Base-by-base conservation (phyloP, 2,888 invertebrate species). In the Philereme vetulata region DNA sequence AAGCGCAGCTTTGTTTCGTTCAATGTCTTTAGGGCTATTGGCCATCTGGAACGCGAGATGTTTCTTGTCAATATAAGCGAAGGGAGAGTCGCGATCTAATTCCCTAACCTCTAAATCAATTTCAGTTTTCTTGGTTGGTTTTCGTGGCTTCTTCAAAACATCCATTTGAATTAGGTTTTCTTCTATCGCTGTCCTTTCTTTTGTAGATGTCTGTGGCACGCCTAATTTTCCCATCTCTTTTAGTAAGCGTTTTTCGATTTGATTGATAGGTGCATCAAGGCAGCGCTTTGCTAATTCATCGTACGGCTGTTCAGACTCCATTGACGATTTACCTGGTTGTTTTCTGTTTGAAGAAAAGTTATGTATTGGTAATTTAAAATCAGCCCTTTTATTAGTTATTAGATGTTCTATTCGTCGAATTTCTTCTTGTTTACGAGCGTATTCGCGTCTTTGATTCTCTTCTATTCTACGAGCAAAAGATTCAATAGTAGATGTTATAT, bases 261-360 rank as follows among this genome's bases (percentile, higher is more conserved):
- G 59, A 10, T 60, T 60, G 6, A 56, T 48, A 4, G 78, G 75
- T 11, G 70, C 60, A 38, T 77, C 71, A 4, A 81, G 59, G 57
- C 76, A 77, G 7, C 74, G 72, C 55, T 74, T 74, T 0, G 80
- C 80, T 36, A 78, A 40, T 36, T 76, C 75, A 49, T 81, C 80
- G 4, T 71, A 62, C 3, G 51, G n/a, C 4, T 55, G n/a, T 38
- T 59, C 53, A 10, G 52, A 48, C 40, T 66, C 58, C 35, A 57
- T 21, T 33, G 54, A 6, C 10, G 61, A 44, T 11, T 62, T 62
- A 11, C 45, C 1, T 21, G 21, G 32, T 8, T 60, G 52, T 38
- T 60, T 45, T 4, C 38, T 21, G 40, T 56, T 44, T 34, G 60
- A 40, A 44, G 60, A 47, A 53, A 60, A 65, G 44, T 64, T 66